Base-by-base conservation (phyloP, 2,888 invertebrate genomes). In the Acrobasis consociella region DNA sequence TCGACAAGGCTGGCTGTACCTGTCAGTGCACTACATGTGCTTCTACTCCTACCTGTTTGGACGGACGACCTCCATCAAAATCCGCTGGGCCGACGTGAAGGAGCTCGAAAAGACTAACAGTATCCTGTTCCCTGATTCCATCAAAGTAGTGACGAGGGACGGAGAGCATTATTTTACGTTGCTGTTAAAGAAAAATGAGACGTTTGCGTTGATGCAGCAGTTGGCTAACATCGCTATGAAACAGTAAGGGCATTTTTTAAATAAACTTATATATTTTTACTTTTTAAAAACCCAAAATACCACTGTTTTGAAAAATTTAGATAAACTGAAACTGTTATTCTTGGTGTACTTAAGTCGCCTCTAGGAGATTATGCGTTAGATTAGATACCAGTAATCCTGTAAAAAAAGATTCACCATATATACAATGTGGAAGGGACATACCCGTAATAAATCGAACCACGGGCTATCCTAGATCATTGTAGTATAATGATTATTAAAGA, bases 141-240 rank as follows among this genome's bases (percentile, higher is more conserved):
- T 99, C 64, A 95, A 95, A 85, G 94, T 99, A 8, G 95, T 95
- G 17, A 98, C 98, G 0, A 94, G 97, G 69, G 96, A 97, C 73
- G 96, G 95, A 64, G 94, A 97, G 89, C 96, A 97, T 90, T 95
- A 96, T 81, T 99, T 99, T 87, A 98, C 97, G 9, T 95, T 99
- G 95, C 96, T 99, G 78, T 88, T 98, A 70, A 96, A 95, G 80
- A 97, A 97, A 80, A 95, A 94, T 62, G 99, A 99, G 84, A 98
- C 98, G 0, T 98, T 96, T 85, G 94, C 95, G 15, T 86, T 99
- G 72, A 98, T 99, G 96, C 97, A 98, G 78, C 99, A 99, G 83
- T 93, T 99, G 51, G 97, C 98, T 62, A 99, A 99, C 91, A 95
- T 99, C 90, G 99, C 99, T 64, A 99, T 99, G 96, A 98, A 98